Conservation (phyloP, 1,140 invertebrate genomes). For the Caenorhabditis brenneri region DNA sequence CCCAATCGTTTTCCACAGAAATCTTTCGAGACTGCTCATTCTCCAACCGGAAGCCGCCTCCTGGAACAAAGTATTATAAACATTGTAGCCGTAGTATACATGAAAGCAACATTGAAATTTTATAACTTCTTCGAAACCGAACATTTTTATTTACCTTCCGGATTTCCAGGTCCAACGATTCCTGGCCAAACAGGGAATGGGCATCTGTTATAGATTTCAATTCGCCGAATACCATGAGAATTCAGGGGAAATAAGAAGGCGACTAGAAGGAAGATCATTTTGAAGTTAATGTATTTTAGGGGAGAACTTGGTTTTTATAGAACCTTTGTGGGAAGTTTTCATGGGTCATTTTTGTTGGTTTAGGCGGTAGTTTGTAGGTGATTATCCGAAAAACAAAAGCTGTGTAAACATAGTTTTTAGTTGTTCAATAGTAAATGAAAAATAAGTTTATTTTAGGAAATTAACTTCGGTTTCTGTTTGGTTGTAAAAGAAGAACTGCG, state of each 20-base stretch:
- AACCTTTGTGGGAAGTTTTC: neutral
- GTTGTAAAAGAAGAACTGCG: too few relatives aligned
- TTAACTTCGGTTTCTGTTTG: too few relatives aligned
- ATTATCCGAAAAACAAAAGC: neutral
- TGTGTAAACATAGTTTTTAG: neutral
- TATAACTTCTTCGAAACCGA: neutral
- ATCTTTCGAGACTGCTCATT: neutral
- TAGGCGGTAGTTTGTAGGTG: neutral
- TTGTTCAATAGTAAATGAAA: neutral
- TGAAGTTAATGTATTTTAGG: neutral
- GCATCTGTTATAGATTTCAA: neutral
- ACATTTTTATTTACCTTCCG: neutral
- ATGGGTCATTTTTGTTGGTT: constrained; percentile 10
- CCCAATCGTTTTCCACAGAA: neutral
- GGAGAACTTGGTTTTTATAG: neutral
- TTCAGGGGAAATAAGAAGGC: neutral
- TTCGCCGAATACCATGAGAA: neutral
- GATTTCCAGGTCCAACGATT: neutral
- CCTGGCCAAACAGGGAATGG: constrained; percentile 7
- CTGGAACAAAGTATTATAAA: neutral
- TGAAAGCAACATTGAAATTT: neutral
- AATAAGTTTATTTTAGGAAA: neutral
- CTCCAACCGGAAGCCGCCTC: neutral
- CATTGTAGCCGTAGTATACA: neutral
- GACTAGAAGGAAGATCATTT: neutral